Evolutionary conservation across 2,113 vertebrate species (phyloP).

Genomic region (Theristicus caerulescens): DNA sequence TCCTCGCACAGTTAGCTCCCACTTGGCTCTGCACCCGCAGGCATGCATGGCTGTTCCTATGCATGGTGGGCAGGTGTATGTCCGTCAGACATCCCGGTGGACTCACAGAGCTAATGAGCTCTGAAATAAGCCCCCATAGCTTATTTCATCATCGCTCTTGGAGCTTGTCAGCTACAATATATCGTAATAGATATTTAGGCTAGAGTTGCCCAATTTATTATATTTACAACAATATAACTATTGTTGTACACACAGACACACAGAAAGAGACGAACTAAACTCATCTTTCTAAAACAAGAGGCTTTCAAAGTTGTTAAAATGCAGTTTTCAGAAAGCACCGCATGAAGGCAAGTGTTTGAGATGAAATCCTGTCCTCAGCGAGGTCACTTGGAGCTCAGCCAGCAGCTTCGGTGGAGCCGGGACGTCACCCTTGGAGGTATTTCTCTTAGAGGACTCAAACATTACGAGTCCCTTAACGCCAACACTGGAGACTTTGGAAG

Average conservation of each 20-base stretch:
- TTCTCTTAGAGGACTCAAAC: neutral
- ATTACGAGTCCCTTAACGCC: neutral
- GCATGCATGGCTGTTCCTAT: neutral
- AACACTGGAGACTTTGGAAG: neutral
- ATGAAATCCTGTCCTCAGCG: neutral
- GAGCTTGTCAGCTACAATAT: constrained; percentile 16
- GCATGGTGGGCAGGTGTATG: neutral
- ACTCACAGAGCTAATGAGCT: neutral
- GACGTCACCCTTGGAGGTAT: neutral
- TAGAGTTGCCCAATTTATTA: neutral
- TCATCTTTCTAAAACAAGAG: neutral
- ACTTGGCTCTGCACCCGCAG: neutral
- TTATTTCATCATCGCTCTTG: neutral
- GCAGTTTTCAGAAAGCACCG: neutral
- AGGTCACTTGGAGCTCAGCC: neutral
- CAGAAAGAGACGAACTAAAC: neutral
- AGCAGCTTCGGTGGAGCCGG: neutral
- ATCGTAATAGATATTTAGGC: constrained; percentile 20
- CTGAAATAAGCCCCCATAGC: neutral
- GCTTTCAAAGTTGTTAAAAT: neutral
- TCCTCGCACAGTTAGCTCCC: neutral
- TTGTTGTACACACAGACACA: neutral
- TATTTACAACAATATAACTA: neutral
- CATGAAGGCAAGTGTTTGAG: neutral
- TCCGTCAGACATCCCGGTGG: neutral